Base-by-base conservation (phyloP, 2,113 vertebrate species). In the Amphilophus citrinellus region DNA sequence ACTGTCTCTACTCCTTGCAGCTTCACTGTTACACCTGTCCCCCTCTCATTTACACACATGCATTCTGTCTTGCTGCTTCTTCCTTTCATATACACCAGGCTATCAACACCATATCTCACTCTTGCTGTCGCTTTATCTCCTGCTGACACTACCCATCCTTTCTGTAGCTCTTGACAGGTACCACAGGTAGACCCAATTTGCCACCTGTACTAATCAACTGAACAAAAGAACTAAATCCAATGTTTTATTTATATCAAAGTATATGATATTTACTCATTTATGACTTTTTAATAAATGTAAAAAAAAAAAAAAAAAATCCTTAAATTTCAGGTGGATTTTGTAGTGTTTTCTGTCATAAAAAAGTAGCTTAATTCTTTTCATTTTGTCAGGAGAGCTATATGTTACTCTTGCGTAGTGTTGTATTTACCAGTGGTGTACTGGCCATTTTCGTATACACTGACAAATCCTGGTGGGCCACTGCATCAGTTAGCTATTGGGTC, bases 261-360 rank as follows among this genome's bases (percentile, higher is more conserved):
- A 50, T 47, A 68, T 47, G 7, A 18, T 14, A 47, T 47, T 47
- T 68, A n/a, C 47, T 58, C 75, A 81, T 83, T 57, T 85, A 17
- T 78, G 53, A 77, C 30, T 79, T 44, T 68, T 68, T 47, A 68
- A 68, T 68, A 22, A 42, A 50, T 68, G 27, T 68, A 27, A 27
- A 47, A 47, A 47, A 10, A 47, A 47, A 68, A 47, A 39, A 9
- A 10, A 22, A 22, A 22, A 22, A 22, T 22, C 37, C 10, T 39
- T 39, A 39, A 39, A 39, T 39, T 39, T 39, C 37, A 39, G 37
- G 37, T 39, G 10, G 10, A 1, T 42, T 42, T 42, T 11, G 2
- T 3, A 11, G 39, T 42, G 39, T 42, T 42, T 42, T 42, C 39
- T 42, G 39, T 42, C 39, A 47, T 47, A 47, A 44, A 11, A 44